A percentile compares a stretch with the other conserved stretches of the same genome.
These are phyloP conservation scores for Hippocampus kuda DNA, from an alignment of 2,797 vertebrate genomes.

Conservation along the genomic window DNA sequence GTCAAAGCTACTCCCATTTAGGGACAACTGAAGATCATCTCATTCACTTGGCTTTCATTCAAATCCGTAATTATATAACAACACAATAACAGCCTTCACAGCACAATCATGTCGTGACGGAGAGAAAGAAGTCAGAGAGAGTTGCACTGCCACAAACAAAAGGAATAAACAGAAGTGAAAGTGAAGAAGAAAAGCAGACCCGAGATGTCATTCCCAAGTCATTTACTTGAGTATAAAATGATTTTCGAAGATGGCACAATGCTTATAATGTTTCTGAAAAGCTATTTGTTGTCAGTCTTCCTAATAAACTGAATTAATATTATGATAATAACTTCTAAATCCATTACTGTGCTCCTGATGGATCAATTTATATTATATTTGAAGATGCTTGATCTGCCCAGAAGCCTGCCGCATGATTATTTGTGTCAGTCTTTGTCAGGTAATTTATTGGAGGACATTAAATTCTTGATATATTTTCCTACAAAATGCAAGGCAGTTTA, in stretches of 20 bases:
- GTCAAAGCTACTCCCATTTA: slow-evolving; percentile 34
- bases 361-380: slow-evolving; percentile 52
- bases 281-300: slow-evolving; percentile 61
- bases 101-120: slow-evolving; percentile 34
- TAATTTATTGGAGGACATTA: slow-evolving; percentile 70
- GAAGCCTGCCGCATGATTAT: slow-evolving; percentile 44
- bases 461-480: slow-evolving; percentile 59
- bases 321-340: slow-evolving; percentile 60
- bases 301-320: slow-evolving; percentile 65
- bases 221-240: slow-evolving; percentile 32
- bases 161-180: slow-evolving; percentile 19
- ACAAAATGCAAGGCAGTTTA: slow-evolving; percentile 55
- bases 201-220: slow-evolving; percentile 26
- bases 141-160: slow-evolving; percentile 14
- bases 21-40: slow-evolving; percentile 54
- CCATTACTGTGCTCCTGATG: slow-evolving; percentile 51
- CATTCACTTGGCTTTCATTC: slow-evolving; percentile 62
- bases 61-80: slow-evolving; percentile 54
- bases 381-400: slow-evolving; percentile 56
- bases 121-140: slow-evolving; percentile 17
- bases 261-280: slow-evolving; percentile 40
- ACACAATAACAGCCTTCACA: slow-evolving; percentile 42
- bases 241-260: slow-evolving; percentile 27
- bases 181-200: background rate
- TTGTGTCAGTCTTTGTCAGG: slow-evolving; percentile 66